Percentiles rank a stretch among this genome's conserved stretches.
Evolutionary conservation across 2,113 vertebrate species (phyloP).

Genomic region (Panthera leo): DNA sequence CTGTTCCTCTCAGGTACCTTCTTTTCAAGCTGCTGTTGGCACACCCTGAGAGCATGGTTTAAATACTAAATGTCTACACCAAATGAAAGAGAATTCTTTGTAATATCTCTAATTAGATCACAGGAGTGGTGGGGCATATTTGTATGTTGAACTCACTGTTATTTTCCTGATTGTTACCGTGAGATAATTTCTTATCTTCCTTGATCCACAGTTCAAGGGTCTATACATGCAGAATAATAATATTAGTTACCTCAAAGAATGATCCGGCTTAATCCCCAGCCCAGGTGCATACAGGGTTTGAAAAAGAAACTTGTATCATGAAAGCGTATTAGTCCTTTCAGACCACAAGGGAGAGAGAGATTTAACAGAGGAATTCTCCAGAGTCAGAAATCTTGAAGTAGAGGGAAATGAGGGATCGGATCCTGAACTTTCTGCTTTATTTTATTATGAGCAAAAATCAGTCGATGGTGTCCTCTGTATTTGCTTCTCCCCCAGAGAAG

Average conservation of each 20-base stretch:
- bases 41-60: not conserved
- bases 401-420: not conserved
- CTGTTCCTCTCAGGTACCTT: not conserved
- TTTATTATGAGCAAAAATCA: not conserved
- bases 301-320: not conserved
- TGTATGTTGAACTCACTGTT: not conserved
- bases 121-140: not conserved
- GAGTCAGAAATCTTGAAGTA: fast-evolving
- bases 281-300: not conserved
- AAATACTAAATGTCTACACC: not conserved
- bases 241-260: not conserved
- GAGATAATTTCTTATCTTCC: not conserved
- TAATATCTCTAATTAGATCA: constrained; percentile 5
- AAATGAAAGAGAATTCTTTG: constrained; percentile 2
- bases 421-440: not conserved
- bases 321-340: not conserved
- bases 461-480: not conserved
- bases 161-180: not conserved
- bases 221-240: not conserved
- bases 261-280: constrained; percentile 27
- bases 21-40: not conserved
- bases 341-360: not conserved
- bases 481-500: not conserved
- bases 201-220: not conserved
- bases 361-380: not conserved